These are phyloP conservation scores for Eretmocerus hayati DNA, from an alignment of 2,888 invertebrate species.

Conservation along the genomic window DNA sequence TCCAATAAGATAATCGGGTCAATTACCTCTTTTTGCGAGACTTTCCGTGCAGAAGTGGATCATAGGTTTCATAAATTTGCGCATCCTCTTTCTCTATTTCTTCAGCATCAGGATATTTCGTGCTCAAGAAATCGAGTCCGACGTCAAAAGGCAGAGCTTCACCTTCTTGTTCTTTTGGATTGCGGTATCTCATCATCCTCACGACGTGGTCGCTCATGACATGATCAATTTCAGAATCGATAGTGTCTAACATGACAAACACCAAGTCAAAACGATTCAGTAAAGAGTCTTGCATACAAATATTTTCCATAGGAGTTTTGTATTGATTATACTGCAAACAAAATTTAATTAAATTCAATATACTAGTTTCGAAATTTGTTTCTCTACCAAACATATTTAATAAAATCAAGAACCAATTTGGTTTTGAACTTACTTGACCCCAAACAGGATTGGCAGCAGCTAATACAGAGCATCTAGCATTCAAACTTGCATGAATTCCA, in stretches of 20 bases:
- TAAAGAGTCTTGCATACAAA: constrained; percentile 93
- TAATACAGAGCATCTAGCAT: constrained; percentile 94
- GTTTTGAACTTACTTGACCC: constrained; percentile 63
- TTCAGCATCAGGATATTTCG: constrained; percentile 70
- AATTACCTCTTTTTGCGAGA: constrained; percentile 58
- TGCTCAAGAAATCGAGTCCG: constrained; percentile 77
- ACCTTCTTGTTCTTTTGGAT: constrained; percentile 89
- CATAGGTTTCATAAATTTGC: constrained; percentile 85
- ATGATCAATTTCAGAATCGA: constrained; percentile 84
- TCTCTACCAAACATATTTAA: background rate
- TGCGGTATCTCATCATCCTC: constrained; percentile 92
- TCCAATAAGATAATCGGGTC: too few relatives aligned
- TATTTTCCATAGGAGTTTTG: constrained; percentile 99
- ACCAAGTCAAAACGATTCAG: constrained; percentile 96
- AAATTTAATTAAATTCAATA: background rate
- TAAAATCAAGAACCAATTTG: background rate
- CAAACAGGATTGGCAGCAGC: constrained; percentile 99
- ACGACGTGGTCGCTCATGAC: constrained; percentile 95
- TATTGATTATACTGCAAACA: constrained; percentile 88
- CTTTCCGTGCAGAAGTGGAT: constrained; percentile 80
- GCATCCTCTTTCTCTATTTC: constrained; percentile 59
- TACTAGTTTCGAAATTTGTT: too few relatives aligned
- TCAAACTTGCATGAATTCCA: constrained; percentile 95
- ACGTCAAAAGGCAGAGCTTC: constrained; percentile 81
- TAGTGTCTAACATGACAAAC: constrained; percentile 92